Evolutionary conservation across 1,140 invertebrate genomes (phyloP).

Genomic region (Drosophila pseudoananassae): DNA sequence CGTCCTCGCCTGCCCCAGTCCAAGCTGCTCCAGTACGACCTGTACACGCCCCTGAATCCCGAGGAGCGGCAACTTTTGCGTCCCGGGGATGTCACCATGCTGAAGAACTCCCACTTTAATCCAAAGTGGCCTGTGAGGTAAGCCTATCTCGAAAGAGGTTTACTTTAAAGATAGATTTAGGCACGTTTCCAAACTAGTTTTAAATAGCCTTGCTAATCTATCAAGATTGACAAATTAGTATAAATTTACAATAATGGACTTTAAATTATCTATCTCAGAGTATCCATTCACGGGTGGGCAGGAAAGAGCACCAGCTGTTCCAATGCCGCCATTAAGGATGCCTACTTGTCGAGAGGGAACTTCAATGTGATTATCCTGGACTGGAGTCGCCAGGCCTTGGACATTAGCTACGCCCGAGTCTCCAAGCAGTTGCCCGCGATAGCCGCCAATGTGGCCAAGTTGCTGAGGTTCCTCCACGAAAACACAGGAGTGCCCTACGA

Average conservation of each 20-base stretch:
- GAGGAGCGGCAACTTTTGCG: slow-evolving; percentile 55
- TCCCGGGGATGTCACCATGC: slow-evolving; percentile 47
- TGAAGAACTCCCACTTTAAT: slow-evolving; percentile 81
- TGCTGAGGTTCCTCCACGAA: slow-evolving; percentile 81
- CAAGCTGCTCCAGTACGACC: slow-evolving; percentile 65
- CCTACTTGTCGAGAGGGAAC: slow-evolving; percentile 78
- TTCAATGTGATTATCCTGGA: slow-evolving; percentile 87
- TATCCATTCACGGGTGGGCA: slow-evolving; percentile 76
- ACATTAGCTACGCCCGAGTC: slow-evolving; percentile 72
- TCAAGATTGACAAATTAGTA: background rate
- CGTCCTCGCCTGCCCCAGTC: slow-evolving; percentile 18
- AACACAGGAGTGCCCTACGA: slow-evolving; percentile 74
- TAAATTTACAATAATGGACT: background rate
- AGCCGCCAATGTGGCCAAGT: slow-evolving; percentile 61
- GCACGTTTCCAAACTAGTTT: background rate
- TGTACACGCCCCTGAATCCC: slow-evolving; percentile 70
- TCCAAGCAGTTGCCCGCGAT: slow-evolving; percentile 64
- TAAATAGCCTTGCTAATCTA: background rate
- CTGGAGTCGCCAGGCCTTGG: slow-evolving; percentile 84
- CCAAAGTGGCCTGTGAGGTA: slow-evolving; percentile 74
- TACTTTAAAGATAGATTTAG: too few species aligned
- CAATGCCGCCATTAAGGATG: slow-evolving; percentile 80
- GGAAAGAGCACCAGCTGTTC: slow-evolving; percentile 63
- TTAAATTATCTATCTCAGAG: slow-evolving; percentile 25
- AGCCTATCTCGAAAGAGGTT: background rate